Percentiles rank a stretch among this genome's conserved stretches.
phyloP scores from a whole-genome alignment of 2,797 vertebrate genomes.

The Ceryle rudis region DNA sequence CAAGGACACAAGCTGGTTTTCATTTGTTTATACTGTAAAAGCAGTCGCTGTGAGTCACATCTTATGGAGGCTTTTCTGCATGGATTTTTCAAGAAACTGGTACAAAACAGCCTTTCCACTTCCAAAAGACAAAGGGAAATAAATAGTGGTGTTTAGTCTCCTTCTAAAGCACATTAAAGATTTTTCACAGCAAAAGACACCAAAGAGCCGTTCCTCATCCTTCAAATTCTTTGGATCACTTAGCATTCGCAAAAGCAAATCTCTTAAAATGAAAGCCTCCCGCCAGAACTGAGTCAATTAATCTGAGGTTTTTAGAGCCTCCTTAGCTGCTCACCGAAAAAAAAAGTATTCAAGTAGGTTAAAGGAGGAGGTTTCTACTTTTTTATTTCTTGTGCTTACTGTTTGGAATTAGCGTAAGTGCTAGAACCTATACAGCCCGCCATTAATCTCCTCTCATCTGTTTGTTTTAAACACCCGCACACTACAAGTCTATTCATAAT shows the following conservation, averaged over 20 bases:
- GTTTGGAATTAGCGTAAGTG: not conserved
- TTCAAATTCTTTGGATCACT: slow-evolving; percentile 36
- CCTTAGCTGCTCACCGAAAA: not conserved
- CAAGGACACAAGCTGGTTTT: slow-evolving; percentile 48
- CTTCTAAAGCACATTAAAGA: slow-evolving; percentile 22
- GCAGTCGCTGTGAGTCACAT: slow-evolving; percentile 31
- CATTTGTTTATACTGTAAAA: slow-evolving; percentile 34
- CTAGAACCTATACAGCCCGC: not conserved
- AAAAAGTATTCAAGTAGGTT: not conserved
- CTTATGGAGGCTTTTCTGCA: not conserved
- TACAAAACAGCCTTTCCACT: slow-evolving; percentile 47
- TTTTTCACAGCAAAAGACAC: slow-evolving; percentile 2
- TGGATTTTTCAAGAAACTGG: slow-evolving; percentile 10
- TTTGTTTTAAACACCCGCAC: not conserved
- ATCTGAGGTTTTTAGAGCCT: not conserved
- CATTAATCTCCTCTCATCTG: not conserved
- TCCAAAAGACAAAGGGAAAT: slow-evolving; percentile 26
- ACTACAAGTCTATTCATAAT: slow-evolving; percentile 40
- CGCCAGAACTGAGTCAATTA: slow-evolving; percentile 31
- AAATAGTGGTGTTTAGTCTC: not conserved
- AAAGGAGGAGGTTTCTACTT: not conserved
- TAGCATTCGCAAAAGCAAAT: not conserved
- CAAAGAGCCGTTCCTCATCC: not conserved
- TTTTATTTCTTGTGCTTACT: not conserved
- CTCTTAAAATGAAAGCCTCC: not conserved